phyloP scores from a whole-genome alignment of 1,140 invertebrate species.

The Drosophila kurseongensis region DNA sequence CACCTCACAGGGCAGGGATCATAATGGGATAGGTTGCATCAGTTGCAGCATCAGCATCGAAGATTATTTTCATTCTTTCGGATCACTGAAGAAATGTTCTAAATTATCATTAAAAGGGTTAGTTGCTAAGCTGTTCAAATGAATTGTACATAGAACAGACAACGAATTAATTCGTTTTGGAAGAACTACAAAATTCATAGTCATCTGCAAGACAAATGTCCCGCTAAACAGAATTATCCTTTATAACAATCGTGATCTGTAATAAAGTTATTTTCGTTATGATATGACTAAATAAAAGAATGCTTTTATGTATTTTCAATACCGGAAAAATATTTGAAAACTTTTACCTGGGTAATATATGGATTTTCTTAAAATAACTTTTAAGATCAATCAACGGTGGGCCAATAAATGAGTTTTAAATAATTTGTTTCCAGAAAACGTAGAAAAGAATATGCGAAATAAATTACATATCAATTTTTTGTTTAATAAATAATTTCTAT shows the following conservation, averaged over 20 bases:
- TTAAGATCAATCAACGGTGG: too few species aligned
- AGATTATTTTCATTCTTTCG: constrained; percentile 19
- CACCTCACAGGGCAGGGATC: constrained; percentile 38
- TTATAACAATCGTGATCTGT: background rate
- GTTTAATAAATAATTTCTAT: too few species aligned
- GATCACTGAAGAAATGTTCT: constrained; percentile 13
- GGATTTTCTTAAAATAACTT: too few species aligned
- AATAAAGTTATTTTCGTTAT: too few species aligned
- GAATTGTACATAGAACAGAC: background rate
- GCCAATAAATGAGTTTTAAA: too few species aligned
- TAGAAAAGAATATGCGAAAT: too few species aligned
- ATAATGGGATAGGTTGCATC: constrained; percentile 24
- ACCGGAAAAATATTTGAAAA: too few species aligned
- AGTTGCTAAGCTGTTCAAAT: constrained; percentile 11
- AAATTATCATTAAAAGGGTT: constrained; percentile 15
- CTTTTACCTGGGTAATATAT: too few species aligned
- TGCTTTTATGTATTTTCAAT: too few species aligned
- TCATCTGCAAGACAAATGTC: background rate
- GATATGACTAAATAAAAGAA: too few species aligned
- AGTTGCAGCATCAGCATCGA: constrained; percentile 25
- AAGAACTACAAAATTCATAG: background rate
- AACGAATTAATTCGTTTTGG: constrained; percentile 23
- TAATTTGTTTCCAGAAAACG: too few species aligned
- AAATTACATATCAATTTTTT: too few species aligned
- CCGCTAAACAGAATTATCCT: background rate